Conservation (phyloP, 1,140 invertebrate species). For the Tetramorium simillimum region DNA sequence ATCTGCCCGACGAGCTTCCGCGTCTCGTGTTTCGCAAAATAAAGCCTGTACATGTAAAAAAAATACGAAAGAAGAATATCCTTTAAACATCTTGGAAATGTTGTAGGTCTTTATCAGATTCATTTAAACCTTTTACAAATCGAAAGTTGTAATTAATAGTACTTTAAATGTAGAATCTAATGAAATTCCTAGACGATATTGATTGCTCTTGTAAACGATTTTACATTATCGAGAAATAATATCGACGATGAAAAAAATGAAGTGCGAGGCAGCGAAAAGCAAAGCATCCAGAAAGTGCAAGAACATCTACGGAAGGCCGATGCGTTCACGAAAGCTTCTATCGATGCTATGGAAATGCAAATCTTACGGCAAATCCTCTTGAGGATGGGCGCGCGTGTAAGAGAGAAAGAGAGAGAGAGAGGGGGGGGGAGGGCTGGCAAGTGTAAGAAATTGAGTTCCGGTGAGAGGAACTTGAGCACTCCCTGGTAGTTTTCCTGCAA, state of each 20-base stretch:
- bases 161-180: background rate
- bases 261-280: background rate
- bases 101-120: background rate
- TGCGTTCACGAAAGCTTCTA: conserved; percentile 52
- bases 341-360: conserved; percentile 76
- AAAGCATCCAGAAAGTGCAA: background rate
- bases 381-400: conserved; percentile 43
- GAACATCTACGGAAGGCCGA: conserved; percentile 1
- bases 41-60: background rate
- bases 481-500: background rate
- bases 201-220: background rate
- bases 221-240: background rate
- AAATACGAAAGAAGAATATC: background rate
- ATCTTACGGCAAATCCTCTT: conserved; percentile 65
- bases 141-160: background rate
- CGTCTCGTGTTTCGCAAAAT: conserved; percentile 34
- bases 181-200: background rate
- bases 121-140: background rate
- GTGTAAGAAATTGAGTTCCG: conserved; percentile 61
- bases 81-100: background rate
- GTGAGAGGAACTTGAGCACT: conserved; percentile 24
- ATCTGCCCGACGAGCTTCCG: conserved; percentile 53
- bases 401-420: background rate
- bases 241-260: conserved; percentile 1
- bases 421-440: conserved; percentile 4